phyloP scores from a whole-genome alignment of 2,797 vertebrate genomes.

The Huso huso region DNA sequence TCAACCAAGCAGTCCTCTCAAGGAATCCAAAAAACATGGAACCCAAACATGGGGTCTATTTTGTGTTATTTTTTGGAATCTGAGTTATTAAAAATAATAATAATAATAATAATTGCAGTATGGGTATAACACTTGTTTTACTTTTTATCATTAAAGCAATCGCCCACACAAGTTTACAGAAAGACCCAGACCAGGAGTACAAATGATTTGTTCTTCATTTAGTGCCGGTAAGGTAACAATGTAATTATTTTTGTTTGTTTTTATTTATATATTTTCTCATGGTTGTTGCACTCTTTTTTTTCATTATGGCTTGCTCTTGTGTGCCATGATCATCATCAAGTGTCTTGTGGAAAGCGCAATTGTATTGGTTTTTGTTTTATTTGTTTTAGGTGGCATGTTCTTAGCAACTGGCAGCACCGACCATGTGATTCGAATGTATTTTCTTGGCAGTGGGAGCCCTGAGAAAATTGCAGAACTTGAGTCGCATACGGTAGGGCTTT shows the following conservation, averaged over 20 bases:
- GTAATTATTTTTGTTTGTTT: not conserved
- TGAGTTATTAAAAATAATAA: not conserved
- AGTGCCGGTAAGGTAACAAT: slow-evolving; percentile 74
- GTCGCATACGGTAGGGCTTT: slow-evolving; percentile 77
- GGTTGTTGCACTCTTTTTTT: not conserved
- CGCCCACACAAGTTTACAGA: slow-evolving; percentile 90
- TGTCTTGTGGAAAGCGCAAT: not conserved
- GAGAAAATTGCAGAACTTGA: slow-evolving; percentile 91
- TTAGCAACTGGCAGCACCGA: slow-evolving; percentile 95
- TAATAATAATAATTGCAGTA: too few species aligned
- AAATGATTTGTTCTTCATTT: slow-evolving; percentile 94
- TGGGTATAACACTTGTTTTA: not conserved
- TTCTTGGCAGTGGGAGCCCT: slow-evolving; percentile 81
- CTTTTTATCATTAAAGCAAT: slow-evolving; percentile 57
- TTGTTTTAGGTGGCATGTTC: slow-evolving; percentile 85
- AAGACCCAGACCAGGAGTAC: slow-evolving; percentile 83
- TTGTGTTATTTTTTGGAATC: not conserved
- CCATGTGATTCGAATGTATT: slow-evolving; percentile 95
- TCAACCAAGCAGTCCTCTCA: not conserved
- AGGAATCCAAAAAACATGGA: too few species aligned
- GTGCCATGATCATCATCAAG: not conserved
- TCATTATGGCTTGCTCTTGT: not conserved
- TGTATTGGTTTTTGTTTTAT: slow-evolving; percentile 9
- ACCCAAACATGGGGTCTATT: not conserved
- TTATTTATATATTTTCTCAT: slow-evolving; percentile 4